Conservation (phyloP, 2,797 vertebrate genomes). For the Hirundo rustica region DNA sequence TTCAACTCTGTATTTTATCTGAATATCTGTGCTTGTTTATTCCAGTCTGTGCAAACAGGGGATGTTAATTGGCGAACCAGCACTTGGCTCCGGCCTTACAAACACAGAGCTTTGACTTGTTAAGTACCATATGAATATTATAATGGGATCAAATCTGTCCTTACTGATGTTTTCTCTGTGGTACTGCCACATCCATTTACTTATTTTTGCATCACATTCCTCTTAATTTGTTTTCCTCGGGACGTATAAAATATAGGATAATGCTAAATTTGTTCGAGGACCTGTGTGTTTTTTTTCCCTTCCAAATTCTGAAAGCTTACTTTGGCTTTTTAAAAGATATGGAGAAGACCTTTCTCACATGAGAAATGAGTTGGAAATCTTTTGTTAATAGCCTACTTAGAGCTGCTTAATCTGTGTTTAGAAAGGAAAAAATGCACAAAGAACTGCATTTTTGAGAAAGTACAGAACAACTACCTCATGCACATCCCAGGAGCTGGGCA, state of each 20-base stretch:
- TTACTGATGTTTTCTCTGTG: neutral
- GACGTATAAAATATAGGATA: neutral
- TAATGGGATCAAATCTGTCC: neutral
- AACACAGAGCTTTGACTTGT: neutral
- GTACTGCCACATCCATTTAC: neutral
- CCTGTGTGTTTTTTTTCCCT: neutral
- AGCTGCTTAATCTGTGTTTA: neutral
- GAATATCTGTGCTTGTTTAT: neutral
- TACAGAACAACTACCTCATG: neutral
- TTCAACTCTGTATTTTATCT: neutral
- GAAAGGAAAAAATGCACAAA: neutral
- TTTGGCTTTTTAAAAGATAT: neutral
- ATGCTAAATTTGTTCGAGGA: neutral
- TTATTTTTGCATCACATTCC: neutral
- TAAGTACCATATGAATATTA: neutral
- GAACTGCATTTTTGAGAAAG: neutral
- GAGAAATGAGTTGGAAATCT: neutral
- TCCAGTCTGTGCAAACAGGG: neutral
- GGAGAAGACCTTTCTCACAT: neutral
- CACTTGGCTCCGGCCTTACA: neutral
- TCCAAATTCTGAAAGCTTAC: neutral
- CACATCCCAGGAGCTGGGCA: neutral
- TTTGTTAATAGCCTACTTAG: neutral
- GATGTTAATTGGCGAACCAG: neutral
- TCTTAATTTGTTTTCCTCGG: neutral